Evolutionary conservation across 2,888 invertebrate genomes (phyloP), one percentile per base, ranked within the genome.

Genomic region (Arrhopalites spinosus): DNA sequence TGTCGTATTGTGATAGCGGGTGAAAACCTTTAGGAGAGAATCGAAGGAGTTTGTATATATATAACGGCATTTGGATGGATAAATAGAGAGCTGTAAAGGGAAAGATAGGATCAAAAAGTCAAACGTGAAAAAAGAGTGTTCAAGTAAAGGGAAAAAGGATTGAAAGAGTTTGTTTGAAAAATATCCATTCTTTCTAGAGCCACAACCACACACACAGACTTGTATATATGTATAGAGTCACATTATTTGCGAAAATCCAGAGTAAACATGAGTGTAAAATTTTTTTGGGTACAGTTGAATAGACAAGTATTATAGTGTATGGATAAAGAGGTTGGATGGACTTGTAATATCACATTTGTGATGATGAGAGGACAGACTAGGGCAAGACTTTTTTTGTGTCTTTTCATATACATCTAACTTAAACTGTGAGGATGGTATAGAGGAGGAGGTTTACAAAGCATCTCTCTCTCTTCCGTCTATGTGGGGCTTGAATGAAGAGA

Each of bases 1-100:
- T 77, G 73, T 71, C 63, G 73, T 77, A 77, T 77, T 77, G 74
- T 77, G 77, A 77, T 77, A 74, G 77, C 56, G 70, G 27, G 59
- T 23, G 59, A 27, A 36, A 36, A 36, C 11, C 36, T 36, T 11
- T 36, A 11, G 11, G 3, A 36, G 36, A 36, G 36, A 36, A 36
- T 36, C 36, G 36, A 36, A 36, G 36, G 36, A 36, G 36, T 36
- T 36, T 36, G 36, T 36, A 36, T 36, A 11, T 36, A 36, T 36
- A 36, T 36, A 36, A 36, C 36, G 11, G 11, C 11, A 11, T 36
- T 36, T 36, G 61, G 36, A 61, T 36, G 61, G 59, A 59, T 7
- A 50, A 15, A n/a, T 15, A 59, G 59, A 59, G 59, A 59, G 25
- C 1, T 59, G 59, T 13, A 59, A 20, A 23, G n/a, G 36, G 50